Conservation (phyloP, 2,113 vertebrate species). For the Balaenoptera acutorostrata region DNA sequence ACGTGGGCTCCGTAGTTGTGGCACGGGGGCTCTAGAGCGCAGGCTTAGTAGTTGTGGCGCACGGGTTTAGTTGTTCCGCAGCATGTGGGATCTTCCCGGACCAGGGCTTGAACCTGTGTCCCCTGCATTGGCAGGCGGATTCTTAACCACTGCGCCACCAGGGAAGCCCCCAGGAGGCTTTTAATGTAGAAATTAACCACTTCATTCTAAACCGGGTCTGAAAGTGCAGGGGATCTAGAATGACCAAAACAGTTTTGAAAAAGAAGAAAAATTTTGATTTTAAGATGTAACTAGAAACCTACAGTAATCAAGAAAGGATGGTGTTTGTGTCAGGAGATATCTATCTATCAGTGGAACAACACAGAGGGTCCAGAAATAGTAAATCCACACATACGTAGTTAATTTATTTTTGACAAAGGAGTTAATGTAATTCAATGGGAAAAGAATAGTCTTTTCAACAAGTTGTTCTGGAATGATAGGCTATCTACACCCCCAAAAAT, state of each 20-base stretch:
- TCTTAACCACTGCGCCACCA: no score
- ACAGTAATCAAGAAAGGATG: not conserved
- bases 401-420: not conserved
- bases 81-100: no score
- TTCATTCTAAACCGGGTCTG: not conserved
- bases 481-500: not conserved
- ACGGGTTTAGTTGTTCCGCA: no score
- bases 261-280: not conserved
- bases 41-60: no score
- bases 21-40: no score
- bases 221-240: not conserved
- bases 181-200: not conserved
- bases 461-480: not conserved
- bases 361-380: not conserved
- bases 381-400: not conserved
- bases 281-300: not conserved
- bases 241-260: not conserved
- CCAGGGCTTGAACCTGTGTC: no score
- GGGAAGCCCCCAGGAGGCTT: not conserved
- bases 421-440: not conserved
- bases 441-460: not conserved
- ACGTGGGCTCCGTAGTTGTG: no score
- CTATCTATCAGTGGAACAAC: not conserved
- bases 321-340: not conserved
- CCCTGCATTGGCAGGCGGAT: no score